Percentiles rank a stretch among this genome's conserved stretches.
Evolutionary conservation across 2,113 vertebrate genomes (phyloP).

Genomic region (Ctenodactylus gundi): DNA sequence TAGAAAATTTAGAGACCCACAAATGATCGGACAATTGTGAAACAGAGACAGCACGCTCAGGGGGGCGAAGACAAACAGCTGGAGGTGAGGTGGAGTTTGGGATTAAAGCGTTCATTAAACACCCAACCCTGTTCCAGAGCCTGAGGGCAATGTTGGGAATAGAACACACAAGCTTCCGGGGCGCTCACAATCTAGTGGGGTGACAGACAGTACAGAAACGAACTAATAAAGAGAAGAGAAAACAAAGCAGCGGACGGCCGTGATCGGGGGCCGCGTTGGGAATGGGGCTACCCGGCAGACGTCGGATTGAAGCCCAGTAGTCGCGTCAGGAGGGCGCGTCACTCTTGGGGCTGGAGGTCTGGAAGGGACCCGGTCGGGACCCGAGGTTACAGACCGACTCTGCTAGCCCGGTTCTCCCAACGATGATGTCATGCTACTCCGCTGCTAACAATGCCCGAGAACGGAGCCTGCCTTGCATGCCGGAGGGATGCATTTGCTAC

Average conservation of each 20-base stretch:
- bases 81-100: neutral
- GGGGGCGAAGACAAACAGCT: neutral
- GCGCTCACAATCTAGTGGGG: neutral
- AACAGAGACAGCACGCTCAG: too few relatives aligned
- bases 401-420: neutral
- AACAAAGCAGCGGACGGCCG: too few relatives aligned
- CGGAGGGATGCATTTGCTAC: neutral
- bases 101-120: neutral
- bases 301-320: rapidly evolving
- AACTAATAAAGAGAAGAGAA: neutral
- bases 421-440: neutral
- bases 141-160: neutral
- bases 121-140: neutral
- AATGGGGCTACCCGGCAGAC: neutral
- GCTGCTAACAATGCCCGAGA: neutral
- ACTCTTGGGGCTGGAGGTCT: neutral
- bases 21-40: neutral
- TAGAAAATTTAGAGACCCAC: neutral
- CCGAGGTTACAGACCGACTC: neutral
- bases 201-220: neutral
- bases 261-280: neutral
- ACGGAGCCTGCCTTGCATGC: neutral
- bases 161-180: neutral
- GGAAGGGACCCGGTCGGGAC: too few relatives aligned
- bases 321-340: neutral